These are phyloP conservation scores for Eupithecia abbreviata DNA, from an alignment of 2,888 invertebrate species.

Conservation along the genomic window DNA sequence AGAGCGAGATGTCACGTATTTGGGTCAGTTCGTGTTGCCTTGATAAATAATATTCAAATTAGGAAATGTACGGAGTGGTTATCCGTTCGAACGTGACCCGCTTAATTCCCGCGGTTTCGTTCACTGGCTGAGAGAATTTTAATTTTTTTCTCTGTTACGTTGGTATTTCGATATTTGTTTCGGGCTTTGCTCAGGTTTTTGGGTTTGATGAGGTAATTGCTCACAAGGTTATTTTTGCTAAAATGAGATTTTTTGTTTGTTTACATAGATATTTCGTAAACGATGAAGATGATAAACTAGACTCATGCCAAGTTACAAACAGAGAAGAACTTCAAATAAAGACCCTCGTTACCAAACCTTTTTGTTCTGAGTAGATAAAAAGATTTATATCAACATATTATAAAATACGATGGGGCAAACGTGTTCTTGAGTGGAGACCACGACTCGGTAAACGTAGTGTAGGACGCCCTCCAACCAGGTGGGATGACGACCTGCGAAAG, in stretches of 20 bases:
- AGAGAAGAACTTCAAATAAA: not conserved
- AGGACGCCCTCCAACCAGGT: no score
- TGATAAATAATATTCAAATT: constrained; percentile 61
- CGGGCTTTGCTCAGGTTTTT: not conserved
- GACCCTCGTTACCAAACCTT: not conserved
- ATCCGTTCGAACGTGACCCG: constrained; percentile 51
- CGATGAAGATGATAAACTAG: not conserved
- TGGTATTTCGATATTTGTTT: constrained; percentile 17
- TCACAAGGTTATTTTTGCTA: not conserved
- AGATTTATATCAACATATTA: not conserved
- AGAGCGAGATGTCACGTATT: constrained; percentile 62
- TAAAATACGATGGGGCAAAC: no score
- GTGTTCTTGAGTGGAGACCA: no score
- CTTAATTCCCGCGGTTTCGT: constrained; percentile 28
- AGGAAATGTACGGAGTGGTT: constrained; percentile 49
- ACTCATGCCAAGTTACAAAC: no score
- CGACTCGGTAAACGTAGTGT: no score
- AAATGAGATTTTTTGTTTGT: not conserved
- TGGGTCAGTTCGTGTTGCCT: constrained; percentile 58
- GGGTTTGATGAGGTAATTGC: not conserved
- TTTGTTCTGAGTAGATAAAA: not conserved
- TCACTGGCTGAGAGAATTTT: constrained; percentile 25
- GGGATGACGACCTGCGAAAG: no score
- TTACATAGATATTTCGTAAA: not conserved
- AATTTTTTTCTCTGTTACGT: constrained; percentile 10